Evolutionary conservation across 2,888 invertebrate species (phyloP), one percentile per base, ranked within the genome.

Genomic region (Torymus tubicola): DNA sequence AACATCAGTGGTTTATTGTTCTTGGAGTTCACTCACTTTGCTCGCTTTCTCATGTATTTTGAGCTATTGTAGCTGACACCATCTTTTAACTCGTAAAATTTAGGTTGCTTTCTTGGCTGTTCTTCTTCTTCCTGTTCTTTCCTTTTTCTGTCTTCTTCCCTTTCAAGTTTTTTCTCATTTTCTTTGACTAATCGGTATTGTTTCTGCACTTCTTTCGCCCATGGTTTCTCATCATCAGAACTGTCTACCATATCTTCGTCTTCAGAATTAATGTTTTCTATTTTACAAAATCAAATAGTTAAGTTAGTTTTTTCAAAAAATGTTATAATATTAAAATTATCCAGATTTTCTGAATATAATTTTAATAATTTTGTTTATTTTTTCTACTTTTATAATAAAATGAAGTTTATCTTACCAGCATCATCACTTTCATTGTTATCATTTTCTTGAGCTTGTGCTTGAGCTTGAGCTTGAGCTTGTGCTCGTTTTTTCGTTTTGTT

Each of bases 201-300:
- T 87, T 95, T 95, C 87, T 96, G 95, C 78, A 97, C 94, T 91
- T 97, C 96, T 87, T 95, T 94, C 0, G 94, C 93, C 95, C 96
- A 96, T 5, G 94, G 93, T 81, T 94, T 94, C 74, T 96, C 96
- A 88, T 97, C 97, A 85, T 97, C 97, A 1, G 97, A 96, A 89
- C 96, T 55, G 14, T 89, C 88, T 5, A 84, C 80, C 18, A 89
- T 86, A 74, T 87, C 86, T 65, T 89, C 89, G 78, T 91, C 91
- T 53, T 90, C 90, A 12, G 90, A 91, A 74, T 42, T 42, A 42
- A 42, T 42, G 10, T 42, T 42, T 42, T 42, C n/a, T 13, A 21
- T 31, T 64, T 31, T 57, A 57, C 2, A 68, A 21, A 12, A 53
- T n/a, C n/a, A 13, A 82, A 53, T 50, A 73, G 18, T 52, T 18